Evolutionary conservation across 30 jellyfish, hydroid and myxozoan species (phyloP).

Genomic region (Turritopsis rubra): DNA sequence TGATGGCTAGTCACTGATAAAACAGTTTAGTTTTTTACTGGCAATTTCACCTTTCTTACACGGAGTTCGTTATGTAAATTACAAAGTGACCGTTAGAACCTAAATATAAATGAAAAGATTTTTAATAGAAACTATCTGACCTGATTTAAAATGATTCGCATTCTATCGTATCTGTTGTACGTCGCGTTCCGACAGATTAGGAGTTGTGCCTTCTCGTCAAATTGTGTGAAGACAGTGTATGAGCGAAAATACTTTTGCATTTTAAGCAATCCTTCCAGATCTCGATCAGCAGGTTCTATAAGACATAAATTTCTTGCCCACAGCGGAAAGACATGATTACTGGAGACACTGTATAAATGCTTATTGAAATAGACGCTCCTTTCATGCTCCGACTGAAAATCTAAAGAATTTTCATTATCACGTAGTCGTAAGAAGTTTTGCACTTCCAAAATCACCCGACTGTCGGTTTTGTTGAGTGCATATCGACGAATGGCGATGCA

Average conservation of each 20-base stretch:
- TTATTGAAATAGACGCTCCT: constrained; percentile 1
- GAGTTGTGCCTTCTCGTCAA: neutral
- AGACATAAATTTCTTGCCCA: constrained; percentile 19
- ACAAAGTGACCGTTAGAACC: no score
- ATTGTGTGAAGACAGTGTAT: neutral
- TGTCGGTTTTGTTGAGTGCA: constrained; percentile 20
- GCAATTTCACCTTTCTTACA: no score
- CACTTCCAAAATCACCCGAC: constrained; percentile 10
- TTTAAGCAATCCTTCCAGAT: neutral
- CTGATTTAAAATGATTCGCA: constrained; percentile 19
- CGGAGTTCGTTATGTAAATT: no score
- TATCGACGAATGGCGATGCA: constrained; percentile 18
- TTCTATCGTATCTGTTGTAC: constrained; percentile 10
- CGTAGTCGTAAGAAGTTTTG: neutral
- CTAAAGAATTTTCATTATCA: neutral
- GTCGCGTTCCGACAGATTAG: neutral
- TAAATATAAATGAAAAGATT: no score
- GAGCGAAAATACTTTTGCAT: neutral
- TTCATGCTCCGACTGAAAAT: neutral
- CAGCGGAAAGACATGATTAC: constrained; percentile 16
- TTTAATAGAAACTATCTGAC: neutral
- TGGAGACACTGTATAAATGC: neutral
- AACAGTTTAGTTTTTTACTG: no score
- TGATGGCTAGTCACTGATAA: no score
- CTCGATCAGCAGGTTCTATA: neutral